Percentiles rank a stretch among this genome's conserved stretches.
Evolutionary conservation across 2,888 invertebrate species (phyloP).

Genomic region (Cryptocephalus moraei): DNA sequence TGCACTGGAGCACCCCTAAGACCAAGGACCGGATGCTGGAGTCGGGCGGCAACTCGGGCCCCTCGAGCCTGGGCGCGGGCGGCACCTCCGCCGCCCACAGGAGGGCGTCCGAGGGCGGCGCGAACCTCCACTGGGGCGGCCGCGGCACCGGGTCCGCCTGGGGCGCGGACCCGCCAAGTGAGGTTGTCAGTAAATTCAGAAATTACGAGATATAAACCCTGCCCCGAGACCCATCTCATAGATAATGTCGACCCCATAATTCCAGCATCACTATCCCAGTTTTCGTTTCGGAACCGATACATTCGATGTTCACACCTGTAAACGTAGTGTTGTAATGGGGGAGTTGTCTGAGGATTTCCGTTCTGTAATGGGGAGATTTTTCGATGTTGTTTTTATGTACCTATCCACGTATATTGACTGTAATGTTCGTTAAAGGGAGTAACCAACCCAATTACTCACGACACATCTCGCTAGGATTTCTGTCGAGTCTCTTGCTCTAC

Average conservation of each 20-base stretch:
- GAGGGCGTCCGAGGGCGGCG: slow-evolving; percentile 78
- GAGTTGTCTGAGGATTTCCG: not conserved
- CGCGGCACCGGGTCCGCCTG: slow-evolving; percentile 45
- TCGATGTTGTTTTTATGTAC: too few relatives aligned
- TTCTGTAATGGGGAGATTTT: too few relatives aligned
- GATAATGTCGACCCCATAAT: not conserved
- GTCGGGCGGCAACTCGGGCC: slow-evolving; percentile 47
- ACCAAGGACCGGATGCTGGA: slow-evolving; percentile 82
- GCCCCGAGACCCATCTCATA: not conserved
- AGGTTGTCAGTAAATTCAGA: slow-evolving; percentile 78
- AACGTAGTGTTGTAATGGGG: too few relatives aligned
- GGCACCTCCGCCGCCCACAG: slow-evolving; percentile 51
- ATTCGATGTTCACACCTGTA: too few relatives aligned
- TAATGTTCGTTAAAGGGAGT: too few relatives aligned
- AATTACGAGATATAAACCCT: slow-evolving; percentile 84
- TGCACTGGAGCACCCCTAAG: slow-evolving; percentile 88
- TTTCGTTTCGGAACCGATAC: too few relatives aligned
- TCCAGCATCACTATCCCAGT: too few relatives aligned
- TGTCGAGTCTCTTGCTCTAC: too few relatives aligned
- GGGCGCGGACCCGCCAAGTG: slow-evolving; percentile 67
- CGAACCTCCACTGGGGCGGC: slow-evolving; percentile 58
- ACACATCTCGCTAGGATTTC: too few relatives aligned
- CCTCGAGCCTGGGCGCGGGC: slow-evolving; percentile 46
- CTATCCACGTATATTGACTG: too few relatives aligned
- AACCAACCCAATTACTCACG: too few relatives aligned